Evolutionary conservation across 2,113 vertebrate species (phyloP).

Genomic region (Pelobates fuscus): DNA sequence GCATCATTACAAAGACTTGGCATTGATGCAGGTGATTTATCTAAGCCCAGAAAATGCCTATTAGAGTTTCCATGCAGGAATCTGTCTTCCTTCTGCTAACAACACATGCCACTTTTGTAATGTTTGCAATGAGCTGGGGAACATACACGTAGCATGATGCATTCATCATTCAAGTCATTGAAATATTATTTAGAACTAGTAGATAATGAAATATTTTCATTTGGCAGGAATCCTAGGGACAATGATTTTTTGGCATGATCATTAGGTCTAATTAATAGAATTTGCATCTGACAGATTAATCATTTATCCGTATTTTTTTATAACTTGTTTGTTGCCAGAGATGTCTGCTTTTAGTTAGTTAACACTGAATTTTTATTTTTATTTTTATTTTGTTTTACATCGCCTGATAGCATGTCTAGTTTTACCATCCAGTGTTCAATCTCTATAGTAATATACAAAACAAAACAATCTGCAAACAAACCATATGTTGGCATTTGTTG

Average conservation of each 20-base stretch:
- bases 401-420: too few relatives aligned
- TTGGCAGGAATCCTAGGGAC: slow-evolving; percentile 29
- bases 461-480: too few relatives aligned
- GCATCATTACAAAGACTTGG: slow-evolving; percentile 41
- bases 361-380: too few relatives aligned
- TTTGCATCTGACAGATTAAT: slow-evolving; percentile 42
- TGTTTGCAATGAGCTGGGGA: slow-evolving; percentile 12
- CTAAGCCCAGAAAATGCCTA: slow-evolving; percentile 35
- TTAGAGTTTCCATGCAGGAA: slow-evolving; percentile 38
- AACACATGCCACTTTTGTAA: slow-evolving; percentile 33
- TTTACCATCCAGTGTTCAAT: too few relatives aligned
- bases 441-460: too few relatives aligned
- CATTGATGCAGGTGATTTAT: slow-evolving; percentile 18
- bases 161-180: slow-evolving; percentile 33
- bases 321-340: too few relatives aligned
- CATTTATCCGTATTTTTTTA: too few relatives aligned
- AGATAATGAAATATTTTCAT: slow-evolving; percentile 16
- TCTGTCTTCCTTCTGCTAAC: slow-evolving; percentile 43
- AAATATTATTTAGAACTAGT: slow-evolving; percentile 40
- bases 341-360: too few relatives aligned
- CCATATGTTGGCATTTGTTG: too few relatives aligned
- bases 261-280: slow-evolving; percentile 40
- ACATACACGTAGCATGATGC: slow-evolving; percentile 25
- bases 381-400: too few relatives aligned
- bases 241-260: slow-evolving; percentile 2